These are phyloP conservation scores for Andrena cerasifolii DNA, from an alignment of 1,140 invertebrate species.

Conservation along the genomic window DNA sequence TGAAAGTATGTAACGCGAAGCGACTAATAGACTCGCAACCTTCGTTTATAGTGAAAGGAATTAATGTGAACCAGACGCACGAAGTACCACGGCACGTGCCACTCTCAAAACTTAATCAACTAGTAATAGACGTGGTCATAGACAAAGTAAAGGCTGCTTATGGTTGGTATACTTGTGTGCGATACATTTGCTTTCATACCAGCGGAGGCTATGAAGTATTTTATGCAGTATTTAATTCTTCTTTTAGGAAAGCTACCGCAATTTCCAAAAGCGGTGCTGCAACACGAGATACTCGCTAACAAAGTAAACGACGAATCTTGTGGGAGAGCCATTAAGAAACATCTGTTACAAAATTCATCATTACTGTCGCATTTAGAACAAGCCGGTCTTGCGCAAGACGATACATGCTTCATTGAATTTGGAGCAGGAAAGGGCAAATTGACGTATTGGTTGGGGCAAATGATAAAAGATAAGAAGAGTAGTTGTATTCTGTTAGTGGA, in stretches of 20 bases:
- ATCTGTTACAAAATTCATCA: slow-evolving; percentile 88
- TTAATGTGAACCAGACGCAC: slow-evolving; percentile 82
- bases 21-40: slow-evolving; percentile 80
- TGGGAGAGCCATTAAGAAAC: slow-evolving; percentile 85
- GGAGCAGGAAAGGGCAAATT: slow-evolving; percentile 92
- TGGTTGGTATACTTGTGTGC: slow-evolving; percentile 65
- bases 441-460: slow-evolving; percentile 88
- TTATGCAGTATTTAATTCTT: slow-evolving; percentile 4
- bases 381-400: slow-evolving; percentile 82
- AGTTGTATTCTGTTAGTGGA: slow-evolving; percentile 88
- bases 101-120: slow-evolving; percentile 69
- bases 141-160: slow-evolving; percentile 74
- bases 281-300: slow-evolving; percentile 81
- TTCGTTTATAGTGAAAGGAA: slow-evolving; percentile 85
- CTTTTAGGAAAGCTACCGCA: slow-evolving; percentile 74
- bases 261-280: slow-evolving; percentile 80
- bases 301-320: slow-evolving; percentile 86
- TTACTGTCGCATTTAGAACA: slow-evolving; percentile 85
- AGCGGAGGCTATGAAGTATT: background rate
- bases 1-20: slow-evolving; percentile 89
- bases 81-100: slow-evolving; percentile 59
- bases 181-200: background rate
- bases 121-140: slow-evolving; percentile 68
- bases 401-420: slow-evolving; percentile 91
- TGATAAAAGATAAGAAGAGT: slow-evolving; percentile 80